Evolutionary conservation across 2,113 vertebrate genomes (phyloP).

Genomic region (Nymphicus hollandicus): DNA sequence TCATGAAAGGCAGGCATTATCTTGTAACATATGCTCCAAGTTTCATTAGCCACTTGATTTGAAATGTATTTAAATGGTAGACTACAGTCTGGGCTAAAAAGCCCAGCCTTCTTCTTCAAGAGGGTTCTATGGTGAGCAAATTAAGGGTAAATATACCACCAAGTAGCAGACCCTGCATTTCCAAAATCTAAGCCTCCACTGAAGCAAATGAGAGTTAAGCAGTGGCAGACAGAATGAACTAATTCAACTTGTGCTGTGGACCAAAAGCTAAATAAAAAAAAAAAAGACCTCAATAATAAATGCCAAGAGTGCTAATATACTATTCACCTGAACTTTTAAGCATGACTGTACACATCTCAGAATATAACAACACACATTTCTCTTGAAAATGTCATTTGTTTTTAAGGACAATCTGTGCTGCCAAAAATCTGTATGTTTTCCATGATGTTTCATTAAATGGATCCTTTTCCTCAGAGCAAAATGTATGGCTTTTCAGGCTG

Average conservation of each 20-base stretch:
- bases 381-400: conserved; percentile 7
- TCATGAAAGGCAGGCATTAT: background rate
- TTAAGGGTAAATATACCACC: background rate
- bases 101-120: background rate
- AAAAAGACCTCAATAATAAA: background rate
- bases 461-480: background rate
- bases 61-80: background rate
- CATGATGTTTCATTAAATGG: background rate
- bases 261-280: background rate
- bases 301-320: background rate
- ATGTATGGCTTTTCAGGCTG: background rate
- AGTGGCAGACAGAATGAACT: background rate
- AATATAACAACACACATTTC: background rate
- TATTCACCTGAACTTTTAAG: background rate
- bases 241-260: background rate
- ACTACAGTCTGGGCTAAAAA: background rate
- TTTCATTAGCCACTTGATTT: background rate
- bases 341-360: background rate
- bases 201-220: background rate
- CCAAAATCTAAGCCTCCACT: background rate
- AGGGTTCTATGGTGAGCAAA: background rate
- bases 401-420: background rate
- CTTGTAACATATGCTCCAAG: background rate
- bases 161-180: background rate
- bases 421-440: background rate